Evolutionary conservation across 2,113 vertebrate genomes (phyloP), one percentile per base, ranked within the genome.

Genomic region (Scomber japonicus): DNA sequence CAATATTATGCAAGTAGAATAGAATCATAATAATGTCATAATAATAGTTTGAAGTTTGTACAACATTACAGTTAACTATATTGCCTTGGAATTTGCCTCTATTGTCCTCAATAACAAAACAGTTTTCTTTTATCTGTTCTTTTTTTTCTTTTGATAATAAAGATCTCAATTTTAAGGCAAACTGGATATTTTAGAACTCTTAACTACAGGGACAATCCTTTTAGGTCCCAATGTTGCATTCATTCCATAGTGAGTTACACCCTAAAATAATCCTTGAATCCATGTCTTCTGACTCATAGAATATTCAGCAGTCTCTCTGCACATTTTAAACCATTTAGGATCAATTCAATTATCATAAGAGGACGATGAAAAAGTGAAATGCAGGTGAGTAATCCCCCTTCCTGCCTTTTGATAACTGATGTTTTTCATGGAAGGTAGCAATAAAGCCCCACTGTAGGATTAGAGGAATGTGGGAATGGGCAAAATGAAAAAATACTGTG

Each of bases 311-410:
- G 45, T 60, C 35, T 68, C 21, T 69, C 44, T 63, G 35, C 4
- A 10, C 56, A 51, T 76, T 57, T 16, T 64, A 78, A 82, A 50
- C 57, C 66, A 88, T 84, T 81, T 78, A 46, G 61, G 11, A 73
- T 86, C 12, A 63, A 76, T 88, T 82, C 24, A 86, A 82, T 88
- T 81, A 81, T 76, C 65, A 62, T 70, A 54, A 77, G 55, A 77
- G 40, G 68, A 60, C 35, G 9, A 78, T 59, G 27, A 67, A 21
- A 31, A 74, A 66, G 45, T 16, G 24, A 64, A 71, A 71, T 57
- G 3, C 65, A 78, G 69, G 79, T 77, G 55, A 66, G 65, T 60
- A 84, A 86, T 80, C 78, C 75, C 48, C 57, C 51, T 27, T 19
- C 14, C 30, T 30, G 46, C 69, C 59, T 71, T 50, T 53, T 48